Evolutionary conservation across 2,888 invertebrate species (phyloP), one percentile per base, ranked within the genome.

Genomic region (Macaria notata): DNA sequence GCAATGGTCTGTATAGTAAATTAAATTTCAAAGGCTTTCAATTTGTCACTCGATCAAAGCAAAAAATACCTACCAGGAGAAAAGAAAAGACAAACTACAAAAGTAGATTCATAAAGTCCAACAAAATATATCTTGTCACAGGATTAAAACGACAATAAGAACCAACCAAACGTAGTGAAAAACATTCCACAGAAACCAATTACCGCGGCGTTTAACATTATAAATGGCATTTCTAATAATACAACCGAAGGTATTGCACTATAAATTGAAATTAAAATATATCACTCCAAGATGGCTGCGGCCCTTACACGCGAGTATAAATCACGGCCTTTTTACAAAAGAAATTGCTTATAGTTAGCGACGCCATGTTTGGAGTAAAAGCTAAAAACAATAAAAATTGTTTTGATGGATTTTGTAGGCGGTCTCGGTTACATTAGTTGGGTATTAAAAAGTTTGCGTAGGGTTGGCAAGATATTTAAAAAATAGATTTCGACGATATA

Each of bases 211-310:
- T 78, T 80, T 76, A 75, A 72, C 65, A 75, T 79, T 80, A 83
- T 81, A 81, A 84, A 86, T 82, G 71, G 77, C 68, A 69, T 68
- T 69, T 69, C 78, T 79, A 83, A 83, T 81, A 84, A 83, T 80
- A 79, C 70, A 74, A 68, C 69, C 64, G 72, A 74, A 81, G 77
- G 75, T 78, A 83, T 83, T 70, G 78, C 76, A 75, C 78, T 82
- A 88, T 90, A 90, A 89, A 90, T 89, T 88, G 88, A 90, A 88
- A 89, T 88, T 89, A 88, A 86, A 88, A 86, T 88, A 83, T 81
- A 80, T 79, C 76, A 71, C 65, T 8, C 4, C 66, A 67, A 76
- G 75, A 76, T 76, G 75, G 71, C 71, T 72, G 75, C 79, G 76
- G 78, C 78, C 81, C 81, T 81, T 79, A 81, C 84, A 81, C 80